Conservation (phyloP, 2,888 invertebrate species). For the Eurytoma adleriae region DNA sequence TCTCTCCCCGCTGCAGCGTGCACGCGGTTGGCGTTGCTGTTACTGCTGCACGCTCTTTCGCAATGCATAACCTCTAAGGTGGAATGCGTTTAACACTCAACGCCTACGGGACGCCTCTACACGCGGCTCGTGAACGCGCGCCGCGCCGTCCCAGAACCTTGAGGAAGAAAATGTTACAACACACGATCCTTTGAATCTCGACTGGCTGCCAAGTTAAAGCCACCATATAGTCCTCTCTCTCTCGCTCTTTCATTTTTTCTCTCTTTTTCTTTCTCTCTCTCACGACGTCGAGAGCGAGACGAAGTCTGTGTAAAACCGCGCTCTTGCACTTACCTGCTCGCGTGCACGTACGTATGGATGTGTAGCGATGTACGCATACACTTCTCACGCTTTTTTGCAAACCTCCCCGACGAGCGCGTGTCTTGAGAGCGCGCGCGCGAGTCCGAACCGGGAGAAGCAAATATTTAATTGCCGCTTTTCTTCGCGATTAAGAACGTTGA, state of each 20-base stretch:
- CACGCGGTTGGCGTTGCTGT: slow-evolving; percentile 49
- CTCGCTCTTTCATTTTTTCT: background rate
- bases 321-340: slow-evolving; percentile 58
- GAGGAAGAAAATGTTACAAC: slow-evolving; percentile 75
- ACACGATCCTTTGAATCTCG: slow-evolving; percentile 74
- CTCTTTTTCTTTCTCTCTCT: slow-evolving; percentile 10
- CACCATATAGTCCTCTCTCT: slow-evolving; percentile 49
- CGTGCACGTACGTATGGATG: background rate
- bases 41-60: slow-evolving; percentile 65
- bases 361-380: slow-evolving; percentile 32
- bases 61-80: slow-evolving; percentile 74
- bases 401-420: background rate
- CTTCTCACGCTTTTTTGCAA: slow-evolving; percentile 60
- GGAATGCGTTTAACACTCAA: slow-evolving; percentile 76
- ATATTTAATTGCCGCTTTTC: slow-evolving; percentile 49
- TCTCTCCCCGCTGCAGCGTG: background rate
- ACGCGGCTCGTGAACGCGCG: slow-evolving; percentile 22
- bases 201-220: slow-evolving; percentile 71
- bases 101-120: slow-evolving; percentile 75
- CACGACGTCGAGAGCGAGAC: background rate
- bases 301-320: too few species aligned
- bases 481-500: slow-evolving; percentile 32
- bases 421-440: slow-evolving; percentile 35
- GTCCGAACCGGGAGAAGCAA: slow-evolving; percentile 22
- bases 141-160: slow-evolving; percentile 70